Conservation (phyloP, 2,888 invertebrate species). For the Hirtodrosophila trivittata region DNA sequence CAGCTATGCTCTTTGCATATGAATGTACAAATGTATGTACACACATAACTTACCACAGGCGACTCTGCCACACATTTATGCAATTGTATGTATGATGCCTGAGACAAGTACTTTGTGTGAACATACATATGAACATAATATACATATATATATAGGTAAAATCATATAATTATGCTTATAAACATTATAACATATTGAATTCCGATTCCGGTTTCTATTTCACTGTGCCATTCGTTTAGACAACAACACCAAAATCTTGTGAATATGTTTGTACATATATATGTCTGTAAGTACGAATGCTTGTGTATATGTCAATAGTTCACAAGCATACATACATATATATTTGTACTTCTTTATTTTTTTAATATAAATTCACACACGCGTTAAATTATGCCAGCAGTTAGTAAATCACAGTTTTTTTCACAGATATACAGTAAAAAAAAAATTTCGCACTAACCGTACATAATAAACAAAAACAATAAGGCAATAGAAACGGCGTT, state of each 20-base stretch:
- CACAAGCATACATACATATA: slow-evolving; percentile 7
- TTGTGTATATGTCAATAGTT: slow-evolving; percentile 31
- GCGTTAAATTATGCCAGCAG: slow-evolving; percentile 24
- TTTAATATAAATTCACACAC: too few species aligned
- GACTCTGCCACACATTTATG: not conserved
- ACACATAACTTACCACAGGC: not conserved
- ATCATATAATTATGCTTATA: slow-evolving; percentile 42
- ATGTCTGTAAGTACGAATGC: slow-evolving; percentile 18
- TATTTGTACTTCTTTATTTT: not conserved
- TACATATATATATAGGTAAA: slow-evolving; percentile 14
- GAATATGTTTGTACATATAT: slow-evolving; percentile 7
- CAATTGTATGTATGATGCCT: not conserved
- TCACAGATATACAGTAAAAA: slow-evolving; percentile 17
- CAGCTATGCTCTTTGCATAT: not conserved
- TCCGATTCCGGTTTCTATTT: slow-evolving; percentile 70
- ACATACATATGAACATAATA: not conserved
- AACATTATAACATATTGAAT: slow-evolving; percentile 53
- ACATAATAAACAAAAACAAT: slow-evolving; percentile 30
- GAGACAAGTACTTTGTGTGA: not conserved
- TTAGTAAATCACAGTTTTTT: slow-evolving; percentile 52
- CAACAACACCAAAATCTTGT: slow-evolving; percentile 23
- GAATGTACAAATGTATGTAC: not conserved
- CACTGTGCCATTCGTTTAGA: slow-evolving; percentile 66
- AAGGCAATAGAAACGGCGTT: slow-evolving; percentile 28
- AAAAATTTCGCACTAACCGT: slow-evolving; percentile 46